A percentile compares a stretch with the other conserved stretches of the same genome.
These are phyloP conservation scores for Artibeus lituratus DNA, from an alignment of 2,797 vertebrate genomes.

Conservation along the genomic window DNA sequence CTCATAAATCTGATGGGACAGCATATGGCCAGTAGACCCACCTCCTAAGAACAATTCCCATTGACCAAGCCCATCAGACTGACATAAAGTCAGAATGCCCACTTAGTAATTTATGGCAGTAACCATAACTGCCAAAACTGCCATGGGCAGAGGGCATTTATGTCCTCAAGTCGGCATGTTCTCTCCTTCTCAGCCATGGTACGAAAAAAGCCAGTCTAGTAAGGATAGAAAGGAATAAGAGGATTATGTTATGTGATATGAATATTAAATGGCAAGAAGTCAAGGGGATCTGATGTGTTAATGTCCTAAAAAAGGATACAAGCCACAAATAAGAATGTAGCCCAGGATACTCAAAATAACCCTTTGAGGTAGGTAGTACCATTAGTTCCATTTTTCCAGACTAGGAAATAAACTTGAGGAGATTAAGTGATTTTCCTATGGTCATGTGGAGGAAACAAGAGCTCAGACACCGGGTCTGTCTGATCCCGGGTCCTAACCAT, in stretches of 20 bases:
- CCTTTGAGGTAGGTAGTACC: neutral
- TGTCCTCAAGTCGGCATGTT: neutral
- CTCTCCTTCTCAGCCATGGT: neutral
- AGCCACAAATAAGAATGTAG: conserved; percentile 9
- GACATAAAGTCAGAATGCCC: neutral
- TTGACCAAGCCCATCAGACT: neutral
- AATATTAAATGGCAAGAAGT: neutral
- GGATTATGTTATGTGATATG: neutral
- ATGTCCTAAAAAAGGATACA: neutral
- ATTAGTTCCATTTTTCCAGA: neutral
- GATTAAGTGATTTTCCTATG: neutral
- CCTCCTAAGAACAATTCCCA: neutral
- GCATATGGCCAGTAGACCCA: neutral
- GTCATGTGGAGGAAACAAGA: neutral
- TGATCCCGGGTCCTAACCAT: neutral
- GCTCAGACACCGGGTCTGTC: neutral
- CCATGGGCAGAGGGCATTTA: neutral
- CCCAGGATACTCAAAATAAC: neutral
- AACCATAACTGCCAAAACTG: neutral
- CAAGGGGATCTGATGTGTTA: neutral
- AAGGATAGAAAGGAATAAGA: neutral
- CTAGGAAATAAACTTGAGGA: neutral
- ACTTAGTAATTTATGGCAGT: neutral
- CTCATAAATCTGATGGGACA: neutral
- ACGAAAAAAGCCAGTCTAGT: neutral